Evolutionary conservation across 2,888 invertebrate genomes (phyloP).

Genomic region (Eutolmus rufibarbis): DNA sequence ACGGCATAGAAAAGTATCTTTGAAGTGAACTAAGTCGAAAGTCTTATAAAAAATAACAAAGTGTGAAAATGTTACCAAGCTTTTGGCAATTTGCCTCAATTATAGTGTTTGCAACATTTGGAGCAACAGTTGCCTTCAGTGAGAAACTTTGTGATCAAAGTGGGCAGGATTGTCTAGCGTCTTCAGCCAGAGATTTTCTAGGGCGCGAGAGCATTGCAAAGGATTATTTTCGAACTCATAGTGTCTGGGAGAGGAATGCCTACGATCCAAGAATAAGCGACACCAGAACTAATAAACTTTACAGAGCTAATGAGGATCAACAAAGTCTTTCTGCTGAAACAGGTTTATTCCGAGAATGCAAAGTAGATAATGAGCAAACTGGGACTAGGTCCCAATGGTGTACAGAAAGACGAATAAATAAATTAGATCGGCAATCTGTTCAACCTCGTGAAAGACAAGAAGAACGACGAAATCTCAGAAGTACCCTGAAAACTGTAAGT

Average conservation of each 20-base stretch:
- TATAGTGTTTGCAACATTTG: constrained; percentile 10
- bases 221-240: not conserved
- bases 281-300: not conserved
- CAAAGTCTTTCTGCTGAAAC: not conserved
- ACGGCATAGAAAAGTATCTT: not conserved
- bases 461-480: not conserved
- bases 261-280: not conserved
- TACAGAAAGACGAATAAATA: not conserved
- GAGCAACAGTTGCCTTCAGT: not conserved
- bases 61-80: constrained; percentile 35
- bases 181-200: not conserved
- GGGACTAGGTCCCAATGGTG: not conserved
- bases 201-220: not conserved
- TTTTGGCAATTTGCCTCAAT: constrained; percentile 21
- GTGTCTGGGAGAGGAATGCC: not conserved
- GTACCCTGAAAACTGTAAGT: not conserved
- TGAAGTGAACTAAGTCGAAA: not conserved
- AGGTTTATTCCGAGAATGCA: not conserved
- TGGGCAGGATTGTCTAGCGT: not conserved
- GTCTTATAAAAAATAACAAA: not conserved
- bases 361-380: not conserved
- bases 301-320: not conserved
- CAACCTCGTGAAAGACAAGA: not conserved
- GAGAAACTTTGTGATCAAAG: not conserved
- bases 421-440: not conserved